Conservation (phyloP, 2,113 vertebrate species). For the Crotalus helleri region DNA sequence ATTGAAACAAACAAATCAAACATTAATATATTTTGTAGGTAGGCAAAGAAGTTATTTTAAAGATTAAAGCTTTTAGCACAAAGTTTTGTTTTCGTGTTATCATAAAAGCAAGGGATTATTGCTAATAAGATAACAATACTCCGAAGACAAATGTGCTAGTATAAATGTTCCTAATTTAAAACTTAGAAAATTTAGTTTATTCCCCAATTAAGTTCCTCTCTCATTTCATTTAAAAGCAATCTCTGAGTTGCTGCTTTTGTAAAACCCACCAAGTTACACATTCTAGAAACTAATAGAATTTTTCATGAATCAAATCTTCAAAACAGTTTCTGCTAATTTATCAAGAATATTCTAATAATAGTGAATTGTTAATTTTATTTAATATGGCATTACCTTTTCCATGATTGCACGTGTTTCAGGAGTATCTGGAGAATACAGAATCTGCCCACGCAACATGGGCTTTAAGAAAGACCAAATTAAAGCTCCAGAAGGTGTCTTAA, state of each 20-base stretch:
- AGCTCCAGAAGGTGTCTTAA: constrained; percentile 86
- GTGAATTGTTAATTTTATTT: neutral
- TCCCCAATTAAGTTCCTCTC: neutral
- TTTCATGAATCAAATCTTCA: constrained; percentile 6
- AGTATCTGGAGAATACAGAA: constrained; percentile 87
- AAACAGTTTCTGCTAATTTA: neutral
- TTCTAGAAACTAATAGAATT: constrained; percentile 18
- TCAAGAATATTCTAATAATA: neutral
- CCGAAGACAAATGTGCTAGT: neutral
- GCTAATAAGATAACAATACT: neutral
- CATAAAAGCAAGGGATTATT: neutral
- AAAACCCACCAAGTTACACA: neutral
- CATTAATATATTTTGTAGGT: neutral
- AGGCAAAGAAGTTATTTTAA: neutral
- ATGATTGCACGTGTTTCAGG: constrained; percentile 81
- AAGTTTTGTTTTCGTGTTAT: neutral
- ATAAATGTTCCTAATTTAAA: neutral
- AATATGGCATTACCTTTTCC: constrained; percentile 75
- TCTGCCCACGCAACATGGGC: constrained; percentile 89
- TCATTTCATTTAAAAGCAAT: neutral
- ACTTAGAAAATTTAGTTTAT: neutral
- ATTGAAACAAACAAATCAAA: constrained; percentile 32
- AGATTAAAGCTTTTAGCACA: neutral
- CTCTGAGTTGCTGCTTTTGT: neutral
- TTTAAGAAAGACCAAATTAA: constrained; percentile 95